phyloP scores from a whole-genome alignment of 2,888 invertebrate species.

The Drosophila diplacantha region DNA sequence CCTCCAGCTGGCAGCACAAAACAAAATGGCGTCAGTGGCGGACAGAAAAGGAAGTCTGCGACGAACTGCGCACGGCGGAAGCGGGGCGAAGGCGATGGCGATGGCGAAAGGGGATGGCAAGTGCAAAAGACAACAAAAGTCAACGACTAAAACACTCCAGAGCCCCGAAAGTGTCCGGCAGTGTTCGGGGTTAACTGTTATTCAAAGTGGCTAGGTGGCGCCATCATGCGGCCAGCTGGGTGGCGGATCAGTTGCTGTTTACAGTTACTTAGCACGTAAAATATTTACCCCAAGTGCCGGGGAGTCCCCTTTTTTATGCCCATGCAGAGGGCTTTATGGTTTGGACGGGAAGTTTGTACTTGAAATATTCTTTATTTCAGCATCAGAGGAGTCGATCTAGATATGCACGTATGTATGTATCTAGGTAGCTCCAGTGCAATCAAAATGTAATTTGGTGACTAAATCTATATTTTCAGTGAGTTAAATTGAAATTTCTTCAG shows the following conservation, averaged over 20 bases:
- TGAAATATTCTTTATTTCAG: background rate
- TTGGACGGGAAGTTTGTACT: background rate
- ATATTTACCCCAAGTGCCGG: conserved; percentile 51
- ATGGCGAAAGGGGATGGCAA: background rate
- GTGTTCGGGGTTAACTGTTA: conserved; percentile 33
- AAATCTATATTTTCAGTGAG: too few relatives aligned
- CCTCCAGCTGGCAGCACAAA: conserved; percentile 27
- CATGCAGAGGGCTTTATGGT: too few relatives aligned
- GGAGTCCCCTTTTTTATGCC: background rate
- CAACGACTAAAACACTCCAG: conserved; percentile 58
- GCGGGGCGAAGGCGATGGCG: background rate
- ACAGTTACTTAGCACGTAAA: conserved; percentile 66
- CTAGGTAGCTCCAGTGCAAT: too few relatives aligned
- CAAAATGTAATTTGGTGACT: too few relatives aligned
- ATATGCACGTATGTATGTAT: too few relatives aligned
- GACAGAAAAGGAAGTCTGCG: conserved; percentile 34
- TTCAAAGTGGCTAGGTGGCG: conserved; percentile 41
- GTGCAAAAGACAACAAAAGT: conserved; percentile 46
- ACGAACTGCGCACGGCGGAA: conserved; percentile 15
- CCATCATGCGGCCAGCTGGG: conserved; percentile 21
- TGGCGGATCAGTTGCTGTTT: conserved; percentile 50
- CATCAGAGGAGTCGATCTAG: background rate
- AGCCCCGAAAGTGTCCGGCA: conserved; percentile 52
- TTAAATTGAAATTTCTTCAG: too few relatives aligned
- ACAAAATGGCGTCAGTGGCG: conserved; percentile 60